A percentile compares a stretch with the other conserved stretches of the same genome.
These are phyloP conservation scores for Mionectes macconnelli DNA, from an alignment of 2,113 vertebrate species.

Conservation along the genomic window DNA sequence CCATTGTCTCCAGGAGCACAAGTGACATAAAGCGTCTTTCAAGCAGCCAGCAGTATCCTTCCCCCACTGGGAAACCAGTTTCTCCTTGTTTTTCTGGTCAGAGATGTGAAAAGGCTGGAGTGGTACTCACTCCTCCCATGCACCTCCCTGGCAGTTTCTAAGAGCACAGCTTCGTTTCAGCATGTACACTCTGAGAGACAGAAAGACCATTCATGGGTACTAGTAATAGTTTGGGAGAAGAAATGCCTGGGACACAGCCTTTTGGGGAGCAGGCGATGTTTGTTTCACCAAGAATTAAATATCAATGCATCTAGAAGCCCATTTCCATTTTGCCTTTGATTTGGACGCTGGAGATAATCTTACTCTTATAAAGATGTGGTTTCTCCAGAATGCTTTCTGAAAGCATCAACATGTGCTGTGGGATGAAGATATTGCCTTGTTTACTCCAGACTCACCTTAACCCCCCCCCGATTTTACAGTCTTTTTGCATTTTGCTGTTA, in stretches of 20 bases:
- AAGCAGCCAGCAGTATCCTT: not conserved
- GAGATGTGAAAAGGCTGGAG: not conserved
- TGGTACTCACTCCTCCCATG: not conserved
- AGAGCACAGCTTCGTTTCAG: not conserved
- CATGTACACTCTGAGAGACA: not conserved
- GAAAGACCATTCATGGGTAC: not conserved
- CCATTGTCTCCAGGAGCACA: not conserved
- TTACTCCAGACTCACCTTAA: conserved; percentile 25
- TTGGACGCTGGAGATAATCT: not conserved
- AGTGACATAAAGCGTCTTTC: not conserved
- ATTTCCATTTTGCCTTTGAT: not conserved
- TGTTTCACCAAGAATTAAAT: not conserved
- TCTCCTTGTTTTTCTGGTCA: not conserved
- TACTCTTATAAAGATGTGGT: not conserved
- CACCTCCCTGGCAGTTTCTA: not conserved
- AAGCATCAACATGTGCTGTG: not conserved
- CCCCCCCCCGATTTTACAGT: not conserved
- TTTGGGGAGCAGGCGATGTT: no score
- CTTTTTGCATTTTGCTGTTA: not conserved
- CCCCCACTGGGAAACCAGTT: not conserved
- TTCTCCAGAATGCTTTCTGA: not conserved
- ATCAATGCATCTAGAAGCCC: not conserved
- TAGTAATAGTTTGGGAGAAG: not conserved
- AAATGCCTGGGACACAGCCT: not conserved
- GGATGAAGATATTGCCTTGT: not conserved